Evolutionary conservation across 2,888 invertebrate genomes (phyloP), one percentile per base, ranked within the genome.

Genomic region (Apotomis capreana): DNA sequence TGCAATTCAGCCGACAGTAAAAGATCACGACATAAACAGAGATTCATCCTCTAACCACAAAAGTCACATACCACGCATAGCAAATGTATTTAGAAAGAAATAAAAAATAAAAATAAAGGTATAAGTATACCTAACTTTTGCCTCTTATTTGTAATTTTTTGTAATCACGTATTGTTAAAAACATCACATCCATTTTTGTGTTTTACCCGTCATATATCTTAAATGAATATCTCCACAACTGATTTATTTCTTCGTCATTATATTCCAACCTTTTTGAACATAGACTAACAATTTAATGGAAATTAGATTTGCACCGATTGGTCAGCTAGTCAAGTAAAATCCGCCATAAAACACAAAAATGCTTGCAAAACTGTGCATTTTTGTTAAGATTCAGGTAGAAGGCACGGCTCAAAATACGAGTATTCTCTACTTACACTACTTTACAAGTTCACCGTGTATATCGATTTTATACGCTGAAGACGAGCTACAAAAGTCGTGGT

Each of bases 331-430:
- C 49, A 49, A 49, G 49, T 49, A 8, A 49, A 49, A 49, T 49
- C n/a, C 12, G n/a, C 36, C 4, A 51, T 62, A 62, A 44, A 57
- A 46, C 57, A 57, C 46, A 69, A 15, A 55, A 70, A 67, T 57
- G 51, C 51, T 26, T 3, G 44, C 15, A 51, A 67, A 40, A 10
- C 51, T 49, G 15, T 46, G 58, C 57, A 61, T 37, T 67, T 73
- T 74, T 57, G 74, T 76, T 76, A 78, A 76, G 78, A 76, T 78
- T 76, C 78, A 78, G 77, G 77, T 81, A 80, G 83, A 86, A 86
- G 86, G 85, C 85, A 85, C 86, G 82, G 82, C 80, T 80, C 79
- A 79, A 78, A 70, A 62, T 78, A 79, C 75, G 78, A 83, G 78
- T 84, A 81, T 83, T 83, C 76, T 76, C 82, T 79, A 80, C 77